Evolutionary conservation across 2,888 invertebrate species (phyloP).

Genomic region (Bellardia pandia): DNA sequence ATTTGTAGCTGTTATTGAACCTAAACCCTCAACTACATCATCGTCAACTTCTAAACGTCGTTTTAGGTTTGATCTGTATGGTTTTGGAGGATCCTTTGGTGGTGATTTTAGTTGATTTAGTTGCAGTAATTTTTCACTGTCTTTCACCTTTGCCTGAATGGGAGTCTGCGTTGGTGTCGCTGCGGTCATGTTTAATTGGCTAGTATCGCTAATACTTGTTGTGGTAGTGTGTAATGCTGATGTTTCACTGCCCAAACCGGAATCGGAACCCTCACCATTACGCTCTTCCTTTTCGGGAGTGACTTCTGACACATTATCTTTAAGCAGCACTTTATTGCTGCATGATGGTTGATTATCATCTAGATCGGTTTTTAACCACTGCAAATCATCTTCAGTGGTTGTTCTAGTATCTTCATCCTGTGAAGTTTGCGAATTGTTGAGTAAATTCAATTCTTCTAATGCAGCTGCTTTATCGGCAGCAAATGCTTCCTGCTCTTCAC

Average conservation of each 20-base stretch:
- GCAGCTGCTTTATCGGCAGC: constrained; percentile 62
- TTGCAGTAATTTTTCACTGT: constrained; percentile 21
- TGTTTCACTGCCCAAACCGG: constrained; percentile 91
- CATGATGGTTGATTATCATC: constrained; percentile 52
- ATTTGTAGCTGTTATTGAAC: not conserved
- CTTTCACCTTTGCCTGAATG: constrained; percentile 38
- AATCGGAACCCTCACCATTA: constrained; percentile 92
- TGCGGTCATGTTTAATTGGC: constrained; percentile 63
- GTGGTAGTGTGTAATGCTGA: constrained; percentile 77
- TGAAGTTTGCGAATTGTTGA: constrained; percentile 50
- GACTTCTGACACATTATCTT: not conserved
- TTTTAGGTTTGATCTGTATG: constrained; percentile 71
- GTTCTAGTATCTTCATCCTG: constrained; percentile 73
- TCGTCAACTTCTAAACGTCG: constrained; percentile 89
- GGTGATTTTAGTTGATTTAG: constrained; percentile 26
- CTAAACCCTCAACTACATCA: constrained; percentile 83
- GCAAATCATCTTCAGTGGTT: constrained; percentile 74
- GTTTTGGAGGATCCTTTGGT: constrained; percentile 41
- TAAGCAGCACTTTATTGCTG: constrained; percentile 20
- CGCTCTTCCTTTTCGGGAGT: constrained; percentile 76
- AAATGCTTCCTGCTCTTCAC: constrained; percentile 75
- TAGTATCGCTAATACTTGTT: constrained; percentile 73
- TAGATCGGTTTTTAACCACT: constrained; percentile 55
- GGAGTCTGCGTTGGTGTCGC: constrained; percentile 45
- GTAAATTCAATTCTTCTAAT: constrained; percentile 65